Base-by-base conservation (phyloP, 2,113 vertebrate genomes). In the Vidua chalybeata region DNA sequence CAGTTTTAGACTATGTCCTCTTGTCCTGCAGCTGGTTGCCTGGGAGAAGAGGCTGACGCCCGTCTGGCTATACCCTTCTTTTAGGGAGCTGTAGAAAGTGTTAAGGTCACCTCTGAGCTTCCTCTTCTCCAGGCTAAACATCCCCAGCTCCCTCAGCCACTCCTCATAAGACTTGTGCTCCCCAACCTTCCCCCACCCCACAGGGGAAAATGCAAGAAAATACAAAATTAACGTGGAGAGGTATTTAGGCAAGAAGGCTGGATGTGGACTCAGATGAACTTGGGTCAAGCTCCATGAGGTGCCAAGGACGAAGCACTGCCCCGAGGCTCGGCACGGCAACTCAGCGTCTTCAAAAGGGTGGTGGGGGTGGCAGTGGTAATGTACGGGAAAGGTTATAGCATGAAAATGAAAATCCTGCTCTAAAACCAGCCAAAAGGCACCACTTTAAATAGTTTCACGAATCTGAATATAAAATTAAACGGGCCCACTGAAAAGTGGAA, bases 321-420 rank as follows among this genome's bases (percentile, higher is more conserved):
- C 31, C 0, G 2, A 79, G 22, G 10, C 37, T 23, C 27, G 1
- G 31, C 31, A 15, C 1, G 0, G 15, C 61, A 48, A 30, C 13
- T 46, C 68, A 33, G 24, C 2, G 0, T 24, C 27, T 48, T 52
- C 49, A 6, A 22, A 43, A 52, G 7, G 16, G 51, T 0, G 0
- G 11, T 10, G 16, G 0, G 1, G 35, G 31, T 13, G 26, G 26
- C 3, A 2, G 6, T 0, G 33, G 14, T 5, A 45, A 41, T 14
- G 20, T 10, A 7, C 1, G 0, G 35, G 27, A 39, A 51, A 51
- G 11, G 26, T 24, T 69, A 7, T 5, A 46, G 30, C 19, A 6
- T 5, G 4, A 13, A 84, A 84, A 31, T 30, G 8, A 17, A 46
- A 31, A 17, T 28, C n/a, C 15, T 51, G 13, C 30, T 61, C 35